Evolutionary conservation across 1,140 invertebrate genomes (phyloP), one percentile per base, ranked within the genome.

Genomic region (Pinna nobilis): DNA sequence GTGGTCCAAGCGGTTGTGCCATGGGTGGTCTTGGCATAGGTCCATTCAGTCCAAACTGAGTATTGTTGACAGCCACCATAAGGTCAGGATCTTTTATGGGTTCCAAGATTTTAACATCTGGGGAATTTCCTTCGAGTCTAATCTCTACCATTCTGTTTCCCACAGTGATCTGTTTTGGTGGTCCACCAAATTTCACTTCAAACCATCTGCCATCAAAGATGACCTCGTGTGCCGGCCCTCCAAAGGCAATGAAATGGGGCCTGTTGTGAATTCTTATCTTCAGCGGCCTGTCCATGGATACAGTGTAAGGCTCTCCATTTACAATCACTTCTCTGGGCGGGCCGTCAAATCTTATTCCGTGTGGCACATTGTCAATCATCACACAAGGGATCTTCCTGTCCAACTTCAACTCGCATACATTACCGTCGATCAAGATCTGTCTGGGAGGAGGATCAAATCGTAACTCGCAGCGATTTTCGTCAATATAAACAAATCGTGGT

Each of bases 271-370:
- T 92, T 74, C 93, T 91, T 33, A 89, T 79, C 55, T 85, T 93
- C 85, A 96, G 95, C 9, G 95, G 92, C 86, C 94, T 95, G 6
- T 95, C 93, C 88, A 97, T 91, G 0, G 94, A 93, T 50, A 95
- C 92, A 82, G 94, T 92, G 50, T 92, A 93, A 92, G 81, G 63
- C 32, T 75, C 90, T 23, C 93, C 94, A 87, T 98, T 95, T 32
- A 99, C 93, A 77, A 94, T 96, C 1, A 99, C 89, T 87, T 99
- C 97, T 63, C 96, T 91, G 0, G 96, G 97, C 0, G 97, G 97
- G 25, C 94, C 95, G 39, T 98, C 97, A 73, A 99, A 94, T 78
- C 94, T 92, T 35, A 99, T 94, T 70, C 93, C 91, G 78, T 90
- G 90, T 39, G 83, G 81, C 51, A 90, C 86, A 50, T 90, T 90